A percentile compares a stretch with the other conserved stretches of the same genome.
Evolutionary conservation across 2,888 invertebrate species (phyloP).

Genomic region (Tyria jacobaeae): DNA sequence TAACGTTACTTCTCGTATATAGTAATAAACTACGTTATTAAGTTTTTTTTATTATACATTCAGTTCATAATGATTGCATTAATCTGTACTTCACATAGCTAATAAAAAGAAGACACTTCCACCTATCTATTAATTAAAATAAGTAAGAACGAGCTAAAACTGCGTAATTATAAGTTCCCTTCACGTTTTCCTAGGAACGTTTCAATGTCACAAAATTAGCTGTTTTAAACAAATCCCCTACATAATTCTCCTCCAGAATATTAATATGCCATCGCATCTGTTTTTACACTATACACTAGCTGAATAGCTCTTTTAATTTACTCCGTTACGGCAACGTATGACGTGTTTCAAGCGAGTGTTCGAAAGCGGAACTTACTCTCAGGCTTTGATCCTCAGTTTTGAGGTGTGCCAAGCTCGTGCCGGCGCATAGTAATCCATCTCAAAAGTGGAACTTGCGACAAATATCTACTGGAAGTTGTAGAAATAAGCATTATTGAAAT

Average conservation of each 20-base stretch:
- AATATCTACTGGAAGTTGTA: constrained; percentile 43
- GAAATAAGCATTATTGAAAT: constrained; percentile 20
- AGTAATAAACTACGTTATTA: too few species aligned
- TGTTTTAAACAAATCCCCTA: constrained; percentile 13
- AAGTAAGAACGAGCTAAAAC: constrained; percentile 1
- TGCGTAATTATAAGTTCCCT: constrained; percentile 2
- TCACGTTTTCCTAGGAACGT: constrained; percentile 5
- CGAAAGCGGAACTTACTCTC: constrained; percentile 59
- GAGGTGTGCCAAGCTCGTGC: constrained; percentile 69
- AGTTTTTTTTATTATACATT: not conserved
- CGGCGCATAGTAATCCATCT: constrained; percentile 72
- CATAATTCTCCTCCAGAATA: constrained; percentile 16
- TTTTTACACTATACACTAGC: constrained; percentile 29
- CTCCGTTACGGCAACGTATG: constrained; percentile 44
- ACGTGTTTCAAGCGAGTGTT: constrained; percentile 51
- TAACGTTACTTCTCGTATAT: not conserved
- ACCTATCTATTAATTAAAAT: constrained; percentile 1
- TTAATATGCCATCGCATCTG: constrained; percentile 20
- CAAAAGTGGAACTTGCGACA: constrained; percentile 56
- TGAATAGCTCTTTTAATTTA: constrained; percentile 47
- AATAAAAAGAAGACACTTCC: not conserved
- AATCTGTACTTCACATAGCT: not conserved
- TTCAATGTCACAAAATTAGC: constrained; percentile 16
- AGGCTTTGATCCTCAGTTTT: constrained; percentile 60
- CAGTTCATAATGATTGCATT: not conserved